phyloP scores from a whole-genome alignment of 2,797 vertebrate species.

The Ctenochaetus hawaiiensis region DNA sequence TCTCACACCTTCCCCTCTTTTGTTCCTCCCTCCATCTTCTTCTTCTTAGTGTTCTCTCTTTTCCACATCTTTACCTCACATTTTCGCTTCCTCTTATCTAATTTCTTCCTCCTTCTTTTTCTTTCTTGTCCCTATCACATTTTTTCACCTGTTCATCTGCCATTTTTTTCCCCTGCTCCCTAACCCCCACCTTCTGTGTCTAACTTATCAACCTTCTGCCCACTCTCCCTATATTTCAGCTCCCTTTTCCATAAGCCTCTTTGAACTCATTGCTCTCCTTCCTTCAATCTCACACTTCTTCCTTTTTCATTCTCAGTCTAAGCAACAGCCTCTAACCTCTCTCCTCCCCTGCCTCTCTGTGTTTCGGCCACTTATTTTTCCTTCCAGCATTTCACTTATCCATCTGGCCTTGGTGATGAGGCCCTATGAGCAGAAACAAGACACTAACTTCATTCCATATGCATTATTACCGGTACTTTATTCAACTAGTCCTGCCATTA shows the following conservation, averaged over 20 bases:
- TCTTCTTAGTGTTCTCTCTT: not conserved
- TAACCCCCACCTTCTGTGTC: not conserved
- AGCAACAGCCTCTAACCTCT: constrained; percentile 30
- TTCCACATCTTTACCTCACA: constrained; percentile 21
- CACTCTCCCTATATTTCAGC: constrained; percentile 11
- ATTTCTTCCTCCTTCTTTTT: not conserved
- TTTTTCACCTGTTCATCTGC: constrained; percentile 34
- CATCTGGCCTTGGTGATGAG: constrained; percentile 9
- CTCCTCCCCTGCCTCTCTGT: not conserved
- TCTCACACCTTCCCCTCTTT: constrained; percentile 29
- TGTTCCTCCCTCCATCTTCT: not conserved
- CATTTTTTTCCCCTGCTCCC: not conserved
- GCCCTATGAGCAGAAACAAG: constrained; percentile 33
- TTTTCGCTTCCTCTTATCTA: constrained; percentile 39
- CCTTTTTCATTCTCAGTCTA: constrained; percentile 10
- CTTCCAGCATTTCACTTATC: constrained; percentile 39
- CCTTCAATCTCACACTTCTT: constrained; percentile 20
- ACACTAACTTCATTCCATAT: constrained; percentile 18
- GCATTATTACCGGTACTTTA: constrained; percentile 27
- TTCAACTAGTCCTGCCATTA: constrained; percentile 14
- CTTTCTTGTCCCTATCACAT: constrained; percentile 33
- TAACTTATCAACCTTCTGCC: constrained; percentile 18
- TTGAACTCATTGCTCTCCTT: constrained; percentile 26
- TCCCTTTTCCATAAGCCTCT: constrained; percentile 28
- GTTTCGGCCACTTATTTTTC: constrained; percentile 29